A percentile compares a stretch with the other conserved stretches of the same genome.
Conservation (phyloP, 1,140 invertebrate species). For the Zaprionus nigranus region DNA sequence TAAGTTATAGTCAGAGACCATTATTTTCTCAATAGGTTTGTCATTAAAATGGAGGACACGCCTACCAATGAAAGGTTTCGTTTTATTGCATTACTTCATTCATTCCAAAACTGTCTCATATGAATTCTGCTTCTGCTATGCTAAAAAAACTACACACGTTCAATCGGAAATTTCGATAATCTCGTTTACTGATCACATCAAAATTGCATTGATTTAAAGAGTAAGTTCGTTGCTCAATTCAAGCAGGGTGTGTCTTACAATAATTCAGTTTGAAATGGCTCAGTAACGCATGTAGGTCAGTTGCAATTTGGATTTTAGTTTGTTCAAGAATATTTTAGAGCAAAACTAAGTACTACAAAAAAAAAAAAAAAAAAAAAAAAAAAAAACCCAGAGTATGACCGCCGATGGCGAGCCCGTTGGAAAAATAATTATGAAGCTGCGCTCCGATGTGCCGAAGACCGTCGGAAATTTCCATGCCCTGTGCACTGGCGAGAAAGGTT, state of each 20-base stretch:
- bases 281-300: slow-evolving; percentile 68
- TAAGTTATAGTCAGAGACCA: slow-evolving; percentile 1
- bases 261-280: slow-evolving; percentile 48
- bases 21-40: slow-evolving; percentile 13
- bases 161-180: too few species aligned
- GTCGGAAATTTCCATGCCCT: slow-evolving; percentile 97
- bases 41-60: slow-evolving; percentile 7
- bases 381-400: slow-evolving; percentile 88
- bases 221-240: too few species aligned
- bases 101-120: too few species aligned
- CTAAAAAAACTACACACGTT: too few species aligned
- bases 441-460: slow-evolving; percentile 95
- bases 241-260: too few species aligned
- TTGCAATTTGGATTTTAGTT: slow-evolving; percentile 81
- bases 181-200: too few species aligned
- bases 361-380: too few species aligned
- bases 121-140: too few species aligned
- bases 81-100: background rate
- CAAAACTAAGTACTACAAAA: slow-evolving; percentile 89
- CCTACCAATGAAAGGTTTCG: background rate
- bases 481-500: slow-evolving; percentile 97
- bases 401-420: slow-evolving; percentile 92
- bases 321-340: slow-evolving; percentile 84
- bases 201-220: too few species aligned
- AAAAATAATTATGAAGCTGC: slow-evolving; percentile 93